Evolutionary conservation across 1,140 invertebrate species (phyloP).

Genomic region (Homarus americanus): DNA sequence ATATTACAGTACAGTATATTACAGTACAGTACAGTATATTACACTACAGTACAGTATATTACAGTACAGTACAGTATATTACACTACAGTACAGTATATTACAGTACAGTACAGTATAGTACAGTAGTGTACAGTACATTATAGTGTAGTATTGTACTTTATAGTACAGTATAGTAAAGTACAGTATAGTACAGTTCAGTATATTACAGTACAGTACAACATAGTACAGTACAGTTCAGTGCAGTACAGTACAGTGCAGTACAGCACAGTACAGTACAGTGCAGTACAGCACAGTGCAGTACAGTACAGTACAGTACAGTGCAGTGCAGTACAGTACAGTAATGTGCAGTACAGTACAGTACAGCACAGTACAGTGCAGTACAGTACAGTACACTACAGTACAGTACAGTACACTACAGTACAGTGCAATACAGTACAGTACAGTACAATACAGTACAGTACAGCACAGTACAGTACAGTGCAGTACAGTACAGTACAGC

Average conservation of each 20-base stretch:
- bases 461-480: background rate
- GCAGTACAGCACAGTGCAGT: slow-evolving; percentile 75
- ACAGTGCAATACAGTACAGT: background rate
- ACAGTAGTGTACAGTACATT: background rate
- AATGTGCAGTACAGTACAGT: slow-evolving; percentile 72
- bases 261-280: slow-evolving; percentile 75
- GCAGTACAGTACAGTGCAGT: slow-evolving; percentile 74
- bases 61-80: slow-evolving; percentile 75
- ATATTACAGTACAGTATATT: slow-evolving; percentile 74
- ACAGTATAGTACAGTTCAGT: slow-evolving; percentile 75
- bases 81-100: slow-evolving; percentile 49
- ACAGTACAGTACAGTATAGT: slow-evolving; percentile 10
- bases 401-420: background rate
- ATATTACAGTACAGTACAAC: slow-evolving; percentile 74
- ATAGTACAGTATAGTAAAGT: slow-evolving; percentile 10
- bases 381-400: slow-evolving; percentile 71
- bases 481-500: no score
- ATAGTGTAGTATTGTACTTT: background rate
- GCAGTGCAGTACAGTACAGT: slow-evolving; percentile 74
- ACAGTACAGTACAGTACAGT: slow-evolving; percentile 75
- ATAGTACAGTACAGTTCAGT: slow-evolving; percentile 73
- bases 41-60: slow-evolving; percentile 74
- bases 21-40: slow-evolving; percentile 74
- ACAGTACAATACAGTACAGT: background rate
- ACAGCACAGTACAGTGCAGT: slow-evolving; percentile 62